These are phyloP conservation scores for Cyprinodon variegatus DNA, from an alignment of 2,113 vertebrate species.

Conservation along the genomic window DNA sequence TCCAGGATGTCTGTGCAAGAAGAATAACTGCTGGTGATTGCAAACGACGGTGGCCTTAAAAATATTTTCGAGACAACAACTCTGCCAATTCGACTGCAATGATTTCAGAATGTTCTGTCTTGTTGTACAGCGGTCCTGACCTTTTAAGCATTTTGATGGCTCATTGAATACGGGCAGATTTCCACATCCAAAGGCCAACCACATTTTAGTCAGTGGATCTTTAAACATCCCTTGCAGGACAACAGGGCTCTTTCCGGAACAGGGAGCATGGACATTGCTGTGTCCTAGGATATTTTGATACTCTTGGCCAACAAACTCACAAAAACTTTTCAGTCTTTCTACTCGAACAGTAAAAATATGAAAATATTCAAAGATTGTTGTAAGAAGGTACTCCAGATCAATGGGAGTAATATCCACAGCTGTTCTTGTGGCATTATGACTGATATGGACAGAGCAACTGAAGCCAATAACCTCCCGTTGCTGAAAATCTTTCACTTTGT, in stretches of 20 bases:
- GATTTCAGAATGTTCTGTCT: no score
- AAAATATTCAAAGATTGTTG: not conserved
- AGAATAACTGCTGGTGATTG: not conserved
- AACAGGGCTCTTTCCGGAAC: not conserved
- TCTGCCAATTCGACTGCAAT: not conserved
- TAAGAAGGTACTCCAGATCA: not conserved
- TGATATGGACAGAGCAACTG: not conserved
- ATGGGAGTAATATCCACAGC: not conserved
- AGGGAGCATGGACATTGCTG: not conserved
- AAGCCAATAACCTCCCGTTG: not conserved
- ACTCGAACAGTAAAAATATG: not conserved
- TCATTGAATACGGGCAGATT: not conserved
- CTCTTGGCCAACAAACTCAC: not conserved
- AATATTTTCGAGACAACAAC: not conserved
- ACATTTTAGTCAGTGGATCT: not conserved
- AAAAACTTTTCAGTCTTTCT: not conserved
- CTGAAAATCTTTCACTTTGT: not conserved
- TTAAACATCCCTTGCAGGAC: not conserved
- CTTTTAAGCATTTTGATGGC: not conserved
- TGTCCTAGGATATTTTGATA: not conserved
- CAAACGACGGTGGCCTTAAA: not conserved
- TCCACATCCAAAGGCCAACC: not conserved
- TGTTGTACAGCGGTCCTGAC: no score
- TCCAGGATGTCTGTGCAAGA: conserved; percentile 1
- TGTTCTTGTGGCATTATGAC: not conserved